Base-by-base conservation (phyloP, 64 coral and sea anemone genomes). In the Montipora capricornis region DNA sequence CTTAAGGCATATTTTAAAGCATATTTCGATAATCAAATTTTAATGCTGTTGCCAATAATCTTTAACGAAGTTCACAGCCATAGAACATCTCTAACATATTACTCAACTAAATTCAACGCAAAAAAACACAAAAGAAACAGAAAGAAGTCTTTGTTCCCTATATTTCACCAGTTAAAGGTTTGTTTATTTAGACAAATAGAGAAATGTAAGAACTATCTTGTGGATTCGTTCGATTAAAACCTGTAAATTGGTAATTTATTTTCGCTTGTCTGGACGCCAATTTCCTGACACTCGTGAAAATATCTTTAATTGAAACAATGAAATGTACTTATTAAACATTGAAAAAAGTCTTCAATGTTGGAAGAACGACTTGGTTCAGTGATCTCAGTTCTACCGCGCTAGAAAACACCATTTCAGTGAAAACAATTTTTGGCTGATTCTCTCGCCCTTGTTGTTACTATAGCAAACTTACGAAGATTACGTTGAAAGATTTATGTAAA, bases 181-280 rank as follows among this genome's bases (percentile, higher is more conserved):
- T 86, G 82, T 86, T 86, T 86, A 71, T 86, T 86, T 86, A 71
- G 44, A 71, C 60, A 86, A 20, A 20, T 71, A 10, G 62, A 71
- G 5, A 68, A 86, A 70, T 12, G 66, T 64, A 86, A 45, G 82
- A 86, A 86, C 82, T 86, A 14, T 24, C 22, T 86, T 20, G 15
- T 45, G 13, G 66, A 69, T 71, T 86, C 46, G 47, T 86, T 71
- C 66, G 82, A 86, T 86, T 86, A 86, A 86, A 86, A 86, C 62
- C 82, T 86, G 82, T 86, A 86, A 86, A 86, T 86, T 86, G 82
- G 82, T 50, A 86, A 86, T 71, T 86, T 49, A 86, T 71, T 86
- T 73, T 86, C 8, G 67, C 46, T 66, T 24, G 82, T 11, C 7
- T 13, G 44, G 19, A 44, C 71, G 66, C 70, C 82, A 86, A n/a